These are phyloP conservation scores for Gryllus bimaculatus DNA, from an alignment of 1,140 invertebrate genomes.

Conservation along the genomic window DNA sequence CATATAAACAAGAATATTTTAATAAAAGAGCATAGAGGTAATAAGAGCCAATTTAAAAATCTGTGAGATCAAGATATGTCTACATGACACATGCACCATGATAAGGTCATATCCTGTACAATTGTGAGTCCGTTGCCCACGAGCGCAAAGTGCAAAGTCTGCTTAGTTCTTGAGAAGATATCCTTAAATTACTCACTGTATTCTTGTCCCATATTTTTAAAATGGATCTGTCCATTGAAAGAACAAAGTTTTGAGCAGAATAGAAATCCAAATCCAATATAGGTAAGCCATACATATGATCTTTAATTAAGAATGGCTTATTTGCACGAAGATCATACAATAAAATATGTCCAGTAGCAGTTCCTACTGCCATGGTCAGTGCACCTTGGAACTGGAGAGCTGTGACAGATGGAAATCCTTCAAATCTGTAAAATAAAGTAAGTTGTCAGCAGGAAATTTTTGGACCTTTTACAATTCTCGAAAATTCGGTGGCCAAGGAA, in stretches of 20 bases:
- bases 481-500: too few relatives aligned
- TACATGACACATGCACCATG: too few relatives aligned
- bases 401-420: conserved; percentile 65
- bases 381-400: conserved; percentile 71
- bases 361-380: conserved; percentile 83
- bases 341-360: conserved; percentile 83
- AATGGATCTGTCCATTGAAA: conserved; percentile 85
- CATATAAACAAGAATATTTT: too few relatives aligned
- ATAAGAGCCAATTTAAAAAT: too few relatives aligned
- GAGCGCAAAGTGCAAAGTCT: too few relatives aligned
- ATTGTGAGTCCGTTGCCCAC: too few relatives aligned
- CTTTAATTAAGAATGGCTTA: conserved; percentile 82
- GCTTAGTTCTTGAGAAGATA: too few relatives aligned
- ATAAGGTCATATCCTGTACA: too few relatives aligned
- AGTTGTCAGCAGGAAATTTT: too few relatives aligned
- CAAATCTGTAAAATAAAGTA: conserved; percentile 40
- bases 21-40: too few relatives aligned
- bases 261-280: conserved; percentile 88
- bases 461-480: too few relatives aligned
- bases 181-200: conserved; percentile 48
- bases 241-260: conserved; percentile 62
- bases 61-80: too few relatives aligned
- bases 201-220: conserved; percentile 93
- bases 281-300: conserved; percentile 89
- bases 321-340: conserved; percentile 90